phyloP scores from a whole-genome alignment of 1,140 invertebrate genomes.

The Polypedilum pembai region DNA sequence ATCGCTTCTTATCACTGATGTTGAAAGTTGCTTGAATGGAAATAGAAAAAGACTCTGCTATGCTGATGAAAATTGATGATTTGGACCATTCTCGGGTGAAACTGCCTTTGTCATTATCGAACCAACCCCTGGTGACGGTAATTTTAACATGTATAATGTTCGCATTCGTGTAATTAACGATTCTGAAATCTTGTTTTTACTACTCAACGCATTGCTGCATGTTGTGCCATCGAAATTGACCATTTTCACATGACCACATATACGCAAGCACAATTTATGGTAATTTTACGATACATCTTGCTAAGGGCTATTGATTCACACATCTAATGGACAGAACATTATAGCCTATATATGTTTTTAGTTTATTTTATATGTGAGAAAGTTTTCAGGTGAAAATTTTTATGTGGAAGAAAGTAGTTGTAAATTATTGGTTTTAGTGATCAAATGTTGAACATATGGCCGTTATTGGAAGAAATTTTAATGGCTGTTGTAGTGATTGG shows the following conservation, averaged over 20 bases:
- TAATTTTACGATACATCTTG: neutral
- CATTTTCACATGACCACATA: neutral
- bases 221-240: neutral
- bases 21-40: slow-evolving; percentile 11
- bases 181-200: neutral
- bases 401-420: neutral
- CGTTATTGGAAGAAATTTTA: neutral
- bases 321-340: neutral
- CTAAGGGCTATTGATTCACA: slow-evolving; percentile 10
- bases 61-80: slow-evolving; percentile 3
- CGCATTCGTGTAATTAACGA: neutral
- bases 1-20: neutral
- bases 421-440: neutral
- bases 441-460: too few relatives aligned
- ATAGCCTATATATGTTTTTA: neutral
- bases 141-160: neutral
- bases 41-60: neutral
- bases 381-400: neutral
- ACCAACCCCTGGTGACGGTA: neutral
- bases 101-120: slow-evolving; percentile 16
- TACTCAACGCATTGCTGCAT: neutral
- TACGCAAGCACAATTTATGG: neutral
- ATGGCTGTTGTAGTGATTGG: neutral
- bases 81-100: neutral
- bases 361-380: neutral